phyloP scores from a whole-genome alignment of 2,888 invertebrate genomes.

The Stictocephala bisonia region DNA sequence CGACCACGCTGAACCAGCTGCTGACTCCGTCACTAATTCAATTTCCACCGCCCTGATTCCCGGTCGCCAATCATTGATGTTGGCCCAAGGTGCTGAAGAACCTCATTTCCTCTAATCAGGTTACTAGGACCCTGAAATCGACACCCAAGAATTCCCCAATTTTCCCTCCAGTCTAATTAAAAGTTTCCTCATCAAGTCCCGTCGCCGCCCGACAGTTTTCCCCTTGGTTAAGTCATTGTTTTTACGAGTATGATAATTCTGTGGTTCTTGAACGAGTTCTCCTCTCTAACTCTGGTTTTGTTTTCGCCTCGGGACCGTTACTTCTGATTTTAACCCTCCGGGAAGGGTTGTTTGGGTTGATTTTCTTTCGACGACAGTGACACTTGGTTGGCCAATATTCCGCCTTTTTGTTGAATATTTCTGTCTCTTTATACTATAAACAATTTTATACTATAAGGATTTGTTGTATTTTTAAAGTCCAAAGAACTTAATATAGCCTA shows the following conservation, averaged over 20 bases:
- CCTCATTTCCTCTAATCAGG: conserved; percentile 34
- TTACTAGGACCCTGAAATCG: conserved; percentile 3
- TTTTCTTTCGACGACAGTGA: no score
- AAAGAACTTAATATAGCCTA: no score
- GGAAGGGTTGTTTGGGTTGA: conserved; percentile 26
- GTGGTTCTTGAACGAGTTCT: background rate
- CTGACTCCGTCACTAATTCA: conserved; percentile 18
- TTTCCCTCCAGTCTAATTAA: conserved; percentile 35
- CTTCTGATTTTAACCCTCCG: conserved; percentile 14
- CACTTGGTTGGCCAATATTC: no score
- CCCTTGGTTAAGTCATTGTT: conserved; percentile 32
- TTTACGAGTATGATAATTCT: conserved; percentile 38
- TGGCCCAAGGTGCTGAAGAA: background rate
- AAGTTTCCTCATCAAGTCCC: conserved; percentile 39
- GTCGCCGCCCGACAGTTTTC: conserved; percentile 22
- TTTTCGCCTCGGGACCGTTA: background rate
- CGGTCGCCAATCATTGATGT: conserved; percentile 15
- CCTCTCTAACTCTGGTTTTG: background rate
- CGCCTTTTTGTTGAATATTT: no score
- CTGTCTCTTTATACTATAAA: no score
- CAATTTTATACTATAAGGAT: no score
- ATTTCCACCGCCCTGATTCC: conserved; percentile 3
- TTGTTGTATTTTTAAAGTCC: no score
- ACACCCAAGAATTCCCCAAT: conserved; percentile 29
- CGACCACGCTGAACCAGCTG: background rate